These are phyloP conservation scores for Sanderia malayensis DNA, from an alignment of 30 jellyfish, hydroid and myxozoan genomes.

Conservation along the genomic window DNA sequence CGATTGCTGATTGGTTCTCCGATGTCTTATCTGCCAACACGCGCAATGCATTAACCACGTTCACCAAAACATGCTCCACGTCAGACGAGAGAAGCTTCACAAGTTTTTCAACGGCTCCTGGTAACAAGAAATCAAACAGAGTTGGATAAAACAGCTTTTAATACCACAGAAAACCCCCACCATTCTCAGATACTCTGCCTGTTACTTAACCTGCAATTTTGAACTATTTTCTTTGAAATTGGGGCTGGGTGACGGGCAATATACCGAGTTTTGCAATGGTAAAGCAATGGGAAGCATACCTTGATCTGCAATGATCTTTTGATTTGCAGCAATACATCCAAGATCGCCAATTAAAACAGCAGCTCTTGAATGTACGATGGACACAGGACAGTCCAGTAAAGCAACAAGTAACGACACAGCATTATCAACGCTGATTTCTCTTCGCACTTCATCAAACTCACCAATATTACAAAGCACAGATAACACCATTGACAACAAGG, in stretches of 20 bases:
- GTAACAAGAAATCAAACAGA: background rate
- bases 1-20: slow-evolving; percentile 57
- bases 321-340: slow-evolving; percentile 58
- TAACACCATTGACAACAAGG: slow-evolving; percentile 40
- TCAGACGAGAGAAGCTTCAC: slow-evolving; percentile 49
- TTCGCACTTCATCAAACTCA: slow-evolving; percentile 47
- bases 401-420: slow-evolving; percentile 42
- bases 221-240: too few species aligned
- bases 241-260: too few species aligned
- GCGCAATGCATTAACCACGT: slow-evolving; percentile 63
- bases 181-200: too few species aligned
- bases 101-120: slow-evolving; percentile 59
- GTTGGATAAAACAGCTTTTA: too few species aligned
- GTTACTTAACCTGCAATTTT: too few species aligned
- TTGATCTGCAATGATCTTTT: slow-evolving; percentile 39
- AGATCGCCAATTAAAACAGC: slow-evolving; percentile 64
- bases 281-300: too few species aligned
- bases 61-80: slow-evolving; percentile 65
- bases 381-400: slow-evolving; percentile 19
- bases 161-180: too few species aligned
- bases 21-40: slow-evolving; percentile 40
- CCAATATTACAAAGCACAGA: slow-evolving; percentile 66
- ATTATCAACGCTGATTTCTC: slow-evolving; percentile 42
- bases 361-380: slow-evolving; percentile 57
- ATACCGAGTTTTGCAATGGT: too few species aligned